Conservation (phyloP, 2,113 vertebrate species). For the Sterrhoptilus dennistouni region DNA sequence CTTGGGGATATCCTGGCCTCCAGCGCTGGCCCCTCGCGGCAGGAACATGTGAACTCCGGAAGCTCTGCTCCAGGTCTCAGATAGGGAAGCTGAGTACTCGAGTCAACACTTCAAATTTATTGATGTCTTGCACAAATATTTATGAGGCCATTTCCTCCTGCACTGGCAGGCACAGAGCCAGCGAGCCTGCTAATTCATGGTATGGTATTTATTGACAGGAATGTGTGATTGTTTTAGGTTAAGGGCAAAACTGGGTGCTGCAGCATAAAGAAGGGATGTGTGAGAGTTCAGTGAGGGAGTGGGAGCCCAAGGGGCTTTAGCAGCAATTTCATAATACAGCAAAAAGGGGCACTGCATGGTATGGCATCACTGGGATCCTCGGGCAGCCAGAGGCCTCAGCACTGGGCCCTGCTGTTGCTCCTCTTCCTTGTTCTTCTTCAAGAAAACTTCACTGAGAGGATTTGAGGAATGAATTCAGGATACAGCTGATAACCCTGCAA, state of each 20-base stretch:
- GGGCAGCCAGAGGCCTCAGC: not conserved
- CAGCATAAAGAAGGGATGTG: not conserved
- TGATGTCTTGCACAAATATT: conserved; percentile 75
- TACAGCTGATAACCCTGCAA: not conserved
- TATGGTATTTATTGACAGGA: conserved; percentile 56
- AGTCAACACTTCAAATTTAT: conserved; percentile 72
- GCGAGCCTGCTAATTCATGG: not conserved
- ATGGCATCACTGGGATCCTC: not conserved
- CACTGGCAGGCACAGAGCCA: conserved; percentile 51
- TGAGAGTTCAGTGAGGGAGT: not conserved
- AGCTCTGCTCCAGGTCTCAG: conserved; percentile 47
- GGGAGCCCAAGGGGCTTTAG: not conserved
- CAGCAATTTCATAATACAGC: not conserved
- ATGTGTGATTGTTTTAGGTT: not conserved
- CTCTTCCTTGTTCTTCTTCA: not conserved
- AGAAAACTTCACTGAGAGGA: not conserved
- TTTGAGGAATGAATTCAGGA: not conserved
- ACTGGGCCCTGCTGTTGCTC: not conserved
- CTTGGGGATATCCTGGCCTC: not conserved
- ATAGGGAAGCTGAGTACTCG: conserved; percentile 63
- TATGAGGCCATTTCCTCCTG: conserved; percentile 68
- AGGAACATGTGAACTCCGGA: conserved; percentile 38
- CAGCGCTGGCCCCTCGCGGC: not conserved
- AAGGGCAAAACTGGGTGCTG: conserved; percentile 25
- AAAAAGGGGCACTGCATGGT: not conserved